Percentiles rank a stretch among this genome's conserved stretches.
Evolutionary conservation across 2,888 invertebrate species (phyloP).

Genomic region (Catocala fraxini): DNA sequence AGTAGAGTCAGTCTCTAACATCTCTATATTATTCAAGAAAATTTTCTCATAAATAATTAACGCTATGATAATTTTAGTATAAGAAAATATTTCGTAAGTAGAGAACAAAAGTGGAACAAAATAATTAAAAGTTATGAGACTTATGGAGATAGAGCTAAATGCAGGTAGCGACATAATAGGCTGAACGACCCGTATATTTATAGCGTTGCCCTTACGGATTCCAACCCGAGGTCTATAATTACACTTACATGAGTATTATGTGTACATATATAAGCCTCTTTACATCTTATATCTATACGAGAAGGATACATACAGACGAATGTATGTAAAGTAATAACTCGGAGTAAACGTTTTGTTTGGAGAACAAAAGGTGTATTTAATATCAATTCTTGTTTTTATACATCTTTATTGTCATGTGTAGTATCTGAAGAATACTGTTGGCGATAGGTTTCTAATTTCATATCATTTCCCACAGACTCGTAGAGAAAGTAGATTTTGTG

Average conservation of each 20-base stretch:
- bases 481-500: no score
- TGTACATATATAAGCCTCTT: constrained; percentile 14
- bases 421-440: no score
- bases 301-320: no score
- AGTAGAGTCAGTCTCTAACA: not conserved
- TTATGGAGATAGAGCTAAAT: constrained; percentile 11
- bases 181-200: constrained; percentile 31
- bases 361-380: no score
- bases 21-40: not conserved
- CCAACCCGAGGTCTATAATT: constrained; percentile 38
- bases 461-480: no score
- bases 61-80: not conserved
- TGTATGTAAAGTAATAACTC: no score
- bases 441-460: no score
- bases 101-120: no score
- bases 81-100: not conserved
- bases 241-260: constrained; percentile 19
- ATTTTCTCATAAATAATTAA: not conserved
- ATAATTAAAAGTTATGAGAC: not conserved
- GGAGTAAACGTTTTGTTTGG: no score
- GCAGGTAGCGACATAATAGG: constrained; percentile 27
- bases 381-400: no score
- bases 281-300: not conserved
- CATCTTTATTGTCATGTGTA: no score
- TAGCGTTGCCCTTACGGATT: constrained; percentile 35